Base-by-base conservation (phyloP, 2,797 vertebrate genomes). In the Neopelma chrysocephalum region DNA sequence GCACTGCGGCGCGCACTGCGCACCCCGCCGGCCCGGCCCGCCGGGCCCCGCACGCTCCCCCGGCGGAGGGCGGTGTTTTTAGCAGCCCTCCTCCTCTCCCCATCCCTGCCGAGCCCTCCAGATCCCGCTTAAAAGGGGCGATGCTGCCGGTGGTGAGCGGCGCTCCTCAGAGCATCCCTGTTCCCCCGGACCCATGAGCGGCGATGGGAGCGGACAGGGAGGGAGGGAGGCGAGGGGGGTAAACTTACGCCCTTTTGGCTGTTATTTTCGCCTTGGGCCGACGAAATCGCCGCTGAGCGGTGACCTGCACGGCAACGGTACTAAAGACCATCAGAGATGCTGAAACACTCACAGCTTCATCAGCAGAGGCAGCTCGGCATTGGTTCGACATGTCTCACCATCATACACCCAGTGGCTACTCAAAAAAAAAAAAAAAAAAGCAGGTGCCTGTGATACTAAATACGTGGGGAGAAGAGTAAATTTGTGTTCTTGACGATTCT, bases 1-100 rank as follows among this genome's bases (percentile, higher is more conserved):
- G 96, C 92, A 88, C 96, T 93, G 88, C 91, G 89, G 95, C 90
- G 90, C 82, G 65, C 95, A 34, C 95, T 75, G 93, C 95, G 88
- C 87, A 42, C 54, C 51, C 51, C 17, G 47, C 50, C 73, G 54
- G 65, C 43, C 75, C 56, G 64, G 36, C 34, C 82, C 75, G 70
- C 85, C 36, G 83, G 32, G 60, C 89, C 36, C 68, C 54, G 54
- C 78, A 23, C 43, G 40, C 81, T 73, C 57, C 71, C 81, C 65
- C 56, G 10, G 79, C 77, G 20, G 26, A 76, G 90, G 94, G 89
- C 81, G 87, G 87, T 70, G 83, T 96, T 96, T 94, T 81, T 29
- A 93, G 95, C 77, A 50, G 10, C 51, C 77, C 78, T 93, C 91
- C 89, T 92, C 88, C 86, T 89, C 95, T 89, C 83, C 87, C 53